Evolutionary conservation across 2,888 invertebrate genomes (phyloP).

Genomic region (Oeneis ivallda): DNA sequence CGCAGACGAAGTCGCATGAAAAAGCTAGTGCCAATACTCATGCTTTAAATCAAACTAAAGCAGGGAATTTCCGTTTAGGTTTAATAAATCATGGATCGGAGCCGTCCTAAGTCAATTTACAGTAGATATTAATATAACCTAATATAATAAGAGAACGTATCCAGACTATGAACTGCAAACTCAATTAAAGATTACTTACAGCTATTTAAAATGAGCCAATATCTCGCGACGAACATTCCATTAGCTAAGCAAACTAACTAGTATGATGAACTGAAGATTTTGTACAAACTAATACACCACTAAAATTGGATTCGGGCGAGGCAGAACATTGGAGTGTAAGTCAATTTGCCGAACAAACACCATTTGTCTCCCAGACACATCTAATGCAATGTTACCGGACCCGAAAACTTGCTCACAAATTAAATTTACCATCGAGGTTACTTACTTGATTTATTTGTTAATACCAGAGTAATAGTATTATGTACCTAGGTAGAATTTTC

Average conservation of each 20-base stretch:
- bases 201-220: background rate
- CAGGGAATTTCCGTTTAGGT: background rate
- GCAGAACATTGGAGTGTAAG: constrained; percentile 33
- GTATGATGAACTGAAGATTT: constrained; percentile 1
- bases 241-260: constrained; percentile 2
- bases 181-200: background rate
- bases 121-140: constrained; percentile 1
- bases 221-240: background rate
- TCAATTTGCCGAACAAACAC: constrained; percentile 53
- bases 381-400: constrained; percentile 45
- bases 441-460: constrained; percentile 11
- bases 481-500: no score
- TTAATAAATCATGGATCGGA: background rate
- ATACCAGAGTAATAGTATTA: background rate
- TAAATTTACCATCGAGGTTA: constrained; percentile 33
- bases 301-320: constrained; percentile 1
- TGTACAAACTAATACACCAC: constrained; percentile 9
- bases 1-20: no score
- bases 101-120: background rate
- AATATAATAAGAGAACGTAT: background rate
- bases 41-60: background rate
- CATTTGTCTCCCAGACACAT: constrained; percentile 48
- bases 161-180: background rate
- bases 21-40: background rate
- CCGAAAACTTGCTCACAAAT: constrained; percentile 35